Evolutionary conservation across 1,140 invertebrate genomes (phyloP), one percentile per base, ranked within the genome.

Genomic region (Spodoptera litura): DNA sequence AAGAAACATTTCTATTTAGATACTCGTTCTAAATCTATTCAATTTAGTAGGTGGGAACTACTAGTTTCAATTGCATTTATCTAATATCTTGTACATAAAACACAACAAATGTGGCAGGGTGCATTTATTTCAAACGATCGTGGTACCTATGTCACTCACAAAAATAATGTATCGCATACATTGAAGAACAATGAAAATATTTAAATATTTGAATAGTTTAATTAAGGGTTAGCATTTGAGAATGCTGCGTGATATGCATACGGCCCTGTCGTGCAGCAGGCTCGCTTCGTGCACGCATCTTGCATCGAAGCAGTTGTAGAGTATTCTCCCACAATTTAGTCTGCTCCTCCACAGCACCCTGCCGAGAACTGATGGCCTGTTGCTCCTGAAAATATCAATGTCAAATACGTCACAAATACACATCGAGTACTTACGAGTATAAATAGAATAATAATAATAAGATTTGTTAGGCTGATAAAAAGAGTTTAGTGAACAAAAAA

Each of bases 211-310:
- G 31, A 31, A n/a, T 35, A 2, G 4, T 0, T 61, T 91, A 94
- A 49, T 88, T 89, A 25, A 95, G 87, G 8, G 92, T 95, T 13
- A 95, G 81, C 91, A 94, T 95, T 79, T 95, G 94, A 9, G 94
- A 92, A 66, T 95, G 92, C 70, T 94, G 93, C 8, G 94, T 95
- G 66, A 95, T 95, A 74, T 94, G 94, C 87, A 95, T 89, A n/a
- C 89, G 91, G 3, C 89, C 94, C 64, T 94, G 91, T 0, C 89
- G 84, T 61, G 87, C 81, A 5, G 87, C 85, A 0, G 90, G 88
- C 52, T 93, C 90, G 35, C 78, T 89, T 62, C 91, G 91, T n/a
- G 89, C 88, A 64, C 90, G 87, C 74, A 94, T 85, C 79, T 95
- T 95, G 35, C 92, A 94, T 12, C 90, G 90, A 35, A 95, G 81